These are phyloP conservation scores for Serilophus lunatus DNA, from an alignment of 2,113 vertebrate species.

Conservation along the genomic window DNA sequence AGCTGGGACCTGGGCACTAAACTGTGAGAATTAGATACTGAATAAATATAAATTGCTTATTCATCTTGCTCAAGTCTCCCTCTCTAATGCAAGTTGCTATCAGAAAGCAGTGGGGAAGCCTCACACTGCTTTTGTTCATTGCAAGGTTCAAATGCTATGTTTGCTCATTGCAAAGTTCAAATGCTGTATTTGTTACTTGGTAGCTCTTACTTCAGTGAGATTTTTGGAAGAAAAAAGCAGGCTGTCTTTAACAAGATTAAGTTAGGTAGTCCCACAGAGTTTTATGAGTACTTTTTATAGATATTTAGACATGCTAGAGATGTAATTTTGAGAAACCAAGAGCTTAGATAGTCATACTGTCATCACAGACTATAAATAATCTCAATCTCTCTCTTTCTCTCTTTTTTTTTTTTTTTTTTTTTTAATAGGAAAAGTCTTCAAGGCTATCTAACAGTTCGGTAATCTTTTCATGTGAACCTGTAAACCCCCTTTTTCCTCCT, in stretches of 20 bases:
- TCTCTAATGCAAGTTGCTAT: not conserved
- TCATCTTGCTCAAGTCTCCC: not conserved
- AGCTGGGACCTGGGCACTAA: not conserved
- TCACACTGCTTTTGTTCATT: not conserved
- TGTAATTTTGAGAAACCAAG: not conserved
- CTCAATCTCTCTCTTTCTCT: too few relatives aligned
- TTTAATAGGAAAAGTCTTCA: not conserved
- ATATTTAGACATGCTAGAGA: not conserved
- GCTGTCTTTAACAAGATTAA: not conserved
- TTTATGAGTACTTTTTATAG: not conserved
- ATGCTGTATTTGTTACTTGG: not conserved
- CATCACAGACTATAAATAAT: not conserved
- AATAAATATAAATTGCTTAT: not conserved
- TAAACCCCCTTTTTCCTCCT: not conserved
- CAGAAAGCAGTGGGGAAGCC: not conserved
- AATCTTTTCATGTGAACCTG: not conserved
- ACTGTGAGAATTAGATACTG: not conserved
- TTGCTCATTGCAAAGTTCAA: not conserved
- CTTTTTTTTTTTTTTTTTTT: not conserved
- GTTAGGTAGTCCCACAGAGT: not conserved
- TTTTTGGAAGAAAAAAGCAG: not conserved
- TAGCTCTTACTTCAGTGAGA: not conserved
- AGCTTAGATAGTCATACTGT: not conserved
- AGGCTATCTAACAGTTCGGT: not conserved
- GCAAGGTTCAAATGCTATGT: not conserved